These are phyloP conservation scores for Zapus hudsonius DNA, from an alignment of 2,113 vertebrate species.

Conservation along the genomic window DNA sequence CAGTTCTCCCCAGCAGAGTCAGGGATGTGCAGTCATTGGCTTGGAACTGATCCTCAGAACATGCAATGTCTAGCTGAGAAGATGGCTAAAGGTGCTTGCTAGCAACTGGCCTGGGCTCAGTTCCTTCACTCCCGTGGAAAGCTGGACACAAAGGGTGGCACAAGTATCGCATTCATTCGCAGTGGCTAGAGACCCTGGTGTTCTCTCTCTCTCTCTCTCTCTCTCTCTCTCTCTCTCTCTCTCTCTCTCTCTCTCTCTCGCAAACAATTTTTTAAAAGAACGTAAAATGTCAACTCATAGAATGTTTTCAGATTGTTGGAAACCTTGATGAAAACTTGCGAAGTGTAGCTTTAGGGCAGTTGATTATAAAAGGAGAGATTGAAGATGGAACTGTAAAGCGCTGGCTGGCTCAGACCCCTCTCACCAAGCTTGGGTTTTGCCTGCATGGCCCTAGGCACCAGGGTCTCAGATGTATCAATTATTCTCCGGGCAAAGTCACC, in stretches of 20 bases:
- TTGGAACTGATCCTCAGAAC: neutral
- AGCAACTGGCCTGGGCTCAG: too few relatives aligned
- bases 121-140: too few relatives aligned
- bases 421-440: neutral
- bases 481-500: neutral
- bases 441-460: neutral
- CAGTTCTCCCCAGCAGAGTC: neutral
- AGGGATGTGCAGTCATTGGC: neutral
- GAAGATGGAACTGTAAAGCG: neutral
- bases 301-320: neutral
- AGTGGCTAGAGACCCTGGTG: too few relatives aligned
- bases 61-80: too few relatives aligned
- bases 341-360: neutral
- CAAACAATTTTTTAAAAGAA: too few relatives aligned
- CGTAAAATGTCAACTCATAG: neutral
- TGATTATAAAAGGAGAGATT: neutral
- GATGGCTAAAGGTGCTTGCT: too few relatives aligned
- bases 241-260: too few relatives aligned
- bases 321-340: conserved; percentile 4
- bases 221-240: too few relatives aligned
- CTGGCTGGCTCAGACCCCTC: neutral
- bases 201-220: too few relatives aligned
- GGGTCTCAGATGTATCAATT: neutral
- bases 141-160: too few relatives aligned
- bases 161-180: too few relatives aligned